Percentiles rank a stretch among this genome's conserved stretches.
Evolutionary conservation across 1,140 invertebrate genomes (phyloP).

Genomic region (Callitettix versicolor): DNA sequence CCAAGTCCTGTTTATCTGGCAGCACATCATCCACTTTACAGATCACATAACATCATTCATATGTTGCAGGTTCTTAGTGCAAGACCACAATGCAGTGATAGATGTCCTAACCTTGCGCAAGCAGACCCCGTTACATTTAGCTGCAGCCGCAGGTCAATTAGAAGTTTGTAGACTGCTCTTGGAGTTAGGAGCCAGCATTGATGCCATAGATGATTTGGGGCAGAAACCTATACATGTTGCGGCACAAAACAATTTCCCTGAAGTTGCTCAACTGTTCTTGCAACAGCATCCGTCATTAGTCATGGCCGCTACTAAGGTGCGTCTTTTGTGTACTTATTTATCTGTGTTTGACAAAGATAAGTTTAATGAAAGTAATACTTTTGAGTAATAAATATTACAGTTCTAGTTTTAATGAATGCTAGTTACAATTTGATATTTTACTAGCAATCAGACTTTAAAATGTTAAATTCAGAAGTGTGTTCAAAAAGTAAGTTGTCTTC

Average conservation of each 20-base stretch:
- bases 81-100: constrained; percentile 87
- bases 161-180: constrained; percentile 90
- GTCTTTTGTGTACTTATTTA: no score
- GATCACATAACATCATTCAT: no score
- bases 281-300: constrained; percentile 91
- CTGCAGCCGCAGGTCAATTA: constrained; percentile 86
- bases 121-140: constrained; percentile 79
- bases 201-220: constrained; percentile 85
- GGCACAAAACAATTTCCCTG: constrained; percentile 95
- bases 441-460: no score
- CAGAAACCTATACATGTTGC: constrained; percentile 87
- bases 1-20: no score
- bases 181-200: constrained; percentile 90
- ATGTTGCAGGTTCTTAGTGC: constrained; percentile 77
- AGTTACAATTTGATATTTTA: no score
- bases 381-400: no score
- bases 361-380: no score
- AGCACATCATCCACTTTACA: no score
- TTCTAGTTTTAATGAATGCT: no score
- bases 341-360: no score
- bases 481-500: not conserved
- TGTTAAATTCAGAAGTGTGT: no score
- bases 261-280: constrained; percentile 94
- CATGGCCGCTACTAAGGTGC: constrained; percentile 78
- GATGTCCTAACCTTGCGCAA: constrained; percentile 88